Base-by-base conservation (phyloP, 2,113 vertebrate genomes). In the Sinocyclocheilus grahami region DNA sequence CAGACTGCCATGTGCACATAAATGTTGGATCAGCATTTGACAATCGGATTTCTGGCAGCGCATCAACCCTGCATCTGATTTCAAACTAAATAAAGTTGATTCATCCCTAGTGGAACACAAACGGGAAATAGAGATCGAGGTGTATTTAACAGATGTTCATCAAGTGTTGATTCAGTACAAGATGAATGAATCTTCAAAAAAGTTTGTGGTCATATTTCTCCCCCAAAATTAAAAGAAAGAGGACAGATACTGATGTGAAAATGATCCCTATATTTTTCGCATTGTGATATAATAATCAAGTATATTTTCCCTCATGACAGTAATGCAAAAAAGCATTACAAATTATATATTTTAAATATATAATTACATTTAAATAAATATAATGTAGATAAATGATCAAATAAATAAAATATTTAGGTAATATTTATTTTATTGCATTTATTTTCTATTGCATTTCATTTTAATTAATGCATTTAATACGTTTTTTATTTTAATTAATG, bases 81-180 rank as follows among this genome's bases (percentile, higher is more conserved):
- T 39, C 55, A 37, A 18, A 63, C 48, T 30, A 63, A 78, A 79
- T 60, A 60, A 84, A 63, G 46, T 39, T 55, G 42, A 63, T 60
- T 55, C 39, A 80, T 65, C 62, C 62, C 65, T 33, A 27, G 20
- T 22, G 67, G 82, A 80, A 75, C 12, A 80, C 11, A 87, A 33
- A 65, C 67, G 51, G 82, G 82, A 75, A 84, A 18, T 9, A 42
- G 30, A 33, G 13, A 1, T 18, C 0, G 33, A 65, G 10, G 10
- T 62, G 51, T 71, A 14, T 42, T 60, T 83, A 87, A 63, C 86
- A 87, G 86, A 84, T 87, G 86, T 78, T 79, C 24, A 46, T 20
- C 8, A 58, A 39, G 39, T 16, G n/a, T 37, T 14, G 18, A 55
- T 46, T 37, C 14, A 33, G 27, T 20, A 82, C 1, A 72, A 39